Percentiles rank a stretch among this genome's conserved stretches.
phyloP scores from a whole-genome alignment of 2,797 vertebrate genomes.

The Rhabdophis nuchalis region DNA sequence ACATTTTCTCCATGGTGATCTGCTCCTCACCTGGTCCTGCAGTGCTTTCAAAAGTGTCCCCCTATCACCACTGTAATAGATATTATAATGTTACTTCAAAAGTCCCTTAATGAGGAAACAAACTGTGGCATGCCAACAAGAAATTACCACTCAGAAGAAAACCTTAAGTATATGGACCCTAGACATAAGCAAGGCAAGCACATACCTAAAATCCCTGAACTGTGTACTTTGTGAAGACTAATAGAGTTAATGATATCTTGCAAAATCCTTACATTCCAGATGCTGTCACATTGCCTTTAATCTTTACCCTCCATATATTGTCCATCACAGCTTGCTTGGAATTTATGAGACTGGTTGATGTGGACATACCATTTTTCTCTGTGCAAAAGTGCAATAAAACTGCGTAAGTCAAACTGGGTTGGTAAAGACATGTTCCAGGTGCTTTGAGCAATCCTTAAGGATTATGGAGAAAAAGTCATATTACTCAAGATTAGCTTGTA shows the following conservation, averaged over 20 bases:
- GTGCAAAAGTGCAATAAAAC: conserved; percentile 16
- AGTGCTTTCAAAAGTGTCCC: not conserved
- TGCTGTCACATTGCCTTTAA: conserved; percentile 1
- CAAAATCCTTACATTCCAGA: not conserved
- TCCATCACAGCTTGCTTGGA: not conserved
- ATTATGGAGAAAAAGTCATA: not conserved
- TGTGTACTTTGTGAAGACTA: not conserved
- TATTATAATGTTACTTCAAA: not conserved
- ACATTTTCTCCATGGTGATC: not conserved
- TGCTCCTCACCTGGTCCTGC: not conserved
- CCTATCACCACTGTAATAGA: not conserved
- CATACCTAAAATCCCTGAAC: not conserved
- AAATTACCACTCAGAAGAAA: not conserved
- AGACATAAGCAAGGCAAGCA: not conserved
- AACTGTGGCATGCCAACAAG: not conserved
- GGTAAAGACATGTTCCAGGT: not conserved
- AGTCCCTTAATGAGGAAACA: not conserved
- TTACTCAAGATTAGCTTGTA: not conserved
- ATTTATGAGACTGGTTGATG: conserved; percentile 6
- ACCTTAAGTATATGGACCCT: not conserved
- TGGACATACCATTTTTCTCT: not conserved
- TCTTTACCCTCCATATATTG: not conserved
- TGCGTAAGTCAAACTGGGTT: not conserved
- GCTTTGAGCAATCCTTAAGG: not conserved
- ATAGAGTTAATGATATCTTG: not conserved